Conservation (phyloP, 2,797 vertebrate genomes). For the Cuniculus paca region DNA sequence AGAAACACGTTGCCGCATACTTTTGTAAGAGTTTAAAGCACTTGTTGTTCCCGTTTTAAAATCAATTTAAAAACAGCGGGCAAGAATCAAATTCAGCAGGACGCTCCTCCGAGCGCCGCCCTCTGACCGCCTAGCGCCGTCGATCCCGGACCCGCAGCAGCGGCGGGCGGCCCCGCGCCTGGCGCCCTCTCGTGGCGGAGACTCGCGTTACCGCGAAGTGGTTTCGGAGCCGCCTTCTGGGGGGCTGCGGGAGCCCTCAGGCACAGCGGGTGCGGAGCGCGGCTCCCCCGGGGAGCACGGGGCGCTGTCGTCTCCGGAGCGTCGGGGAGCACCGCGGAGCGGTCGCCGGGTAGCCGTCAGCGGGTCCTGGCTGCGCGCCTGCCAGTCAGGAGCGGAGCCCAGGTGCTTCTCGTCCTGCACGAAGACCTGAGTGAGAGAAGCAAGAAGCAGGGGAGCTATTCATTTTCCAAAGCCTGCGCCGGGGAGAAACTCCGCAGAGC, state of each 20-base stretch:
- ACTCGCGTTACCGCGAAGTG: no score
- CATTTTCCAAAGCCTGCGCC: neutral
- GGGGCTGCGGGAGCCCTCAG: no score
- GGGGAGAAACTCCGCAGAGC: neutral
- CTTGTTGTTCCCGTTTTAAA: neutral
- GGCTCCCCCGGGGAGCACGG: no score
- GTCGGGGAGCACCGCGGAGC: no score
- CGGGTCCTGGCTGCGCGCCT: neutral
- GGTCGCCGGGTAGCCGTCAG: no score
- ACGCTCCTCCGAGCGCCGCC: neutral
- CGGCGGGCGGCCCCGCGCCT: neutral
- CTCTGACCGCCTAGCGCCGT: neutral
- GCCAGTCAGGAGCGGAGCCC: neutral
- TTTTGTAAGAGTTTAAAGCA: neutral
- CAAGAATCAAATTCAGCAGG: neutral
- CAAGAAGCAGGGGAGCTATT: neutral
- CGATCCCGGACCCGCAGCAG: no score
- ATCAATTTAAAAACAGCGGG: neutral
- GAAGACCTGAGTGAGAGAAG: neutral
- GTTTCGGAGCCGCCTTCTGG: no score
- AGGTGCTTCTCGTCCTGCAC: neutral
- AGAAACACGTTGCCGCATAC: neutral
- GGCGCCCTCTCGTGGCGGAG: constrained; percentile 51
- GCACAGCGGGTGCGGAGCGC: neutral
- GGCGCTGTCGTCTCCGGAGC: no score